A percentile compares a stretch with the other conserved stretches of the same genome.
Evolutionary conservation across 2,113 vertebrate species (phyloP).

Genomic region (Pteruthius melanotis): DNA sequence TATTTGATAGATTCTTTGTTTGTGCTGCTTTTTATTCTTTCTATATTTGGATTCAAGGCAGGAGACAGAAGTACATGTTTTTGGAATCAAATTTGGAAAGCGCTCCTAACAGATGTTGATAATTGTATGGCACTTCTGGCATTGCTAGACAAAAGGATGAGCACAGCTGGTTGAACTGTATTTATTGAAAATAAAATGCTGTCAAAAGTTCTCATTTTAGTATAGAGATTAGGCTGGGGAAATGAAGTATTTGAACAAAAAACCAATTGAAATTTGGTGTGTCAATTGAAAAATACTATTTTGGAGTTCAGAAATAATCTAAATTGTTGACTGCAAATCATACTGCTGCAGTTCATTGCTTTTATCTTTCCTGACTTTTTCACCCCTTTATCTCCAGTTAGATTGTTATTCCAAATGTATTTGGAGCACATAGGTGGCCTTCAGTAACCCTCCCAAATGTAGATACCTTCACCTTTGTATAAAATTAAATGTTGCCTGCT

Average conservation of each 20-base stretch:
- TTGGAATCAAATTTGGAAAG: constrained; percentile 15
- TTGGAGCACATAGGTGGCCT: not conserved
- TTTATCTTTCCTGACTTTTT: not conserved
- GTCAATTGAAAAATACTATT: constrained; percentile 1
- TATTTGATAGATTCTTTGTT: not conserved
- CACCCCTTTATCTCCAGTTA: not conserved
- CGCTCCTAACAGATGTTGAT: constrained; percentile 28
- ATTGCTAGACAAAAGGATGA: not conserved
- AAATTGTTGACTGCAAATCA: not conserved
- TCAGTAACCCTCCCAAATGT: not conserved
- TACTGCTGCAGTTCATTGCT: not conserved
- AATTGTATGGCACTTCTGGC: constrained; percentile 14
- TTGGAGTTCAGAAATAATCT: constrained; percentile 30
- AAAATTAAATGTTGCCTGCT: not conserved
- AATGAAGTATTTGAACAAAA: not conserved
- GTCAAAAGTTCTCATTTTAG: constrained; percentile 1
- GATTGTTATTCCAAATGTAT: not conserved
- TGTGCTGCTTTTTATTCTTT: constrained; percentile 3
- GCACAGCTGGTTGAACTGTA: constrained; percentile 35
- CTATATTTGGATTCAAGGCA: constrained; percentile 23
- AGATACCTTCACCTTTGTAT: not conserved
- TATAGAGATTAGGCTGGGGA: not conserved
- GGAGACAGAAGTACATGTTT: not conserved
- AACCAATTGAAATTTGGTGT: not conserved
- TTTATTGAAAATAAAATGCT: constrained; percentile 35